Conservation (phyloP, 1,140 invertebrate genomes). For the Drosophila littoralis region DNA sequence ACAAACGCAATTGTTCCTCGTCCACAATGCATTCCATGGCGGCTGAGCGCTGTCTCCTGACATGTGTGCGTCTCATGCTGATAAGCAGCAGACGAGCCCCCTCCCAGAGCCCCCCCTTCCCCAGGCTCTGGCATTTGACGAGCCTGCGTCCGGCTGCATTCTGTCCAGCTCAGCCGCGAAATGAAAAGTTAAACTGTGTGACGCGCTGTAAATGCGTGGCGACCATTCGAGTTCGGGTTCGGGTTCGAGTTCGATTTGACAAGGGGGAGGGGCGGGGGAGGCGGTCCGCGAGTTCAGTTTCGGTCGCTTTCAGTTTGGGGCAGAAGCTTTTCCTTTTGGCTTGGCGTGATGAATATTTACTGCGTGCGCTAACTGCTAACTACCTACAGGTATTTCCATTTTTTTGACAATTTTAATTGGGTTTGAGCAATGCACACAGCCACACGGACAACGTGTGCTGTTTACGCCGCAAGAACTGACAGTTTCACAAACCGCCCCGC, state of each 20-base stretch:
- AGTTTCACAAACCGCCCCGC: slow-evolving; percentile 18
- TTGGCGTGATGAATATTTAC: slow-evolving; percentile 81
- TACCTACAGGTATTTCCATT: slow-evolving; percentile 82
- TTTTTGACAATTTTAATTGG: slow-evolving; percentile 82
- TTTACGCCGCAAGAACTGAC: slow-evolving; percentile 26
- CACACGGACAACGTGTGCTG: slow-evolving; percentile 12
- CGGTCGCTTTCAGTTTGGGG: slow-evolving; percentile 27
- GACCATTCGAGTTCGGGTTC: slow-evolving; percentile 11
- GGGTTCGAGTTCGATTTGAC: background rate
- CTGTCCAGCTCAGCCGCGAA: slow-evolving; percentile 58
- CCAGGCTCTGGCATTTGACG: slow-evolving; percentile 3
- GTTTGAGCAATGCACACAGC: slow-evolving; percentile 65
- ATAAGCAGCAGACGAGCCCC: slow-evolving; percentile 63
- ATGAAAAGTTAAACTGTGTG: slow-evolving; percentile 83
- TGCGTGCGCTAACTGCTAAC: slow-evolving; percentile 83
- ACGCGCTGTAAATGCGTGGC: slow-evolving; percentile 56
- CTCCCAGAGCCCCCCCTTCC: too few relatives aligned
- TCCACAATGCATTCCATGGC: slow-evolving; percentile 78
- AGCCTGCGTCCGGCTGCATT: slow-evolving; percentile 9
- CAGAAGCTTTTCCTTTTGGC: slow-evolving; percentile 40
- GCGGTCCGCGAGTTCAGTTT: background rate
- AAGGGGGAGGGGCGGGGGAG: background rate
- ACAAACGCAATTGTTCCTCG: slow-evolving; percentile 81
- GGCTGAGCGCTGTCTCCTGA: slow-evolving; percentile 44
- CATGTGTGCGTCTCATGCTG: slow-evolving; percentile 81